phyloP scores from a whole-genome alignment of 2,797 vertebrate genomes.

The Toxotes lorentzi region DNA sequence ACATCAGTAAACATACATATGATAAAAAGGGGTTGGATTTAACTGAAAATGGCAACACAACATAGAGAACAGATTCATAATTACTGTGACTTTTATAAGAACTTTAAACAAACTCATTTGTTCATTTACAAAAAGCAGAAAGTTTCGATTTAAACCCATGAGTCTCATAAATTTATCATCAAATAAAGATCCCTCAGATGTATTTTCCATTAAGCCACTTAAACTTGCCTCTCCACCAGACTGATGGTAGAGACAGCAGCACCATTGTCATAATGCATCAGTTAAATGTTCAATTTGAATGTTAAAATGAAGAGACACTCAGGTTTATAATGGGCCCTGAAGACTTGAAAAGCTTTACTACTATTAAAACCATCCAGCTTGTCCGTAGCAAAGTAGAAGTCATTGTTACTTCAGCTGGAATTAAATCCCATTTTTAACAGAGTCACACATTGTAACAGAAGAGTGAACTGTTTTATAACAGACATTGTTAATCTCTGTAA shows the following conservation, averaged over 20 bases:
- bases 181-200: neutral
- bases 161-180: too few species aligned
- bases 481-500: neutral
- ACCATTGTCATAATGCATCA: neutral
- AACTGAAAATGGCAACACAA: neutral
- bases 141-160: neutral
- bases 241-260: conserved; percentile 7
- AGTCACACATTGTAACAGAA: neutral
- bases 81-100: neutral
- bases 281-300: conserved; percentile 3
- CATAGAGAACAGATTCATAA: neutral
- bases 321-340: conserved; percentile 28
- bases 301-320: conserved; percentile 19
- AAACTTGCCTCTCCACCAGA: conserved; percentile 6
- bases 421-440: conserved; percentile 9
- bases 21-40: neutral
- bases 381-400: neutral
- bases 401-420: neutral
- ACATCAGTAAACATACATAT: neutral
- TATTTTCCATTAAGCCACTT: conserved; percentile 32
- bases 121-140: conserved; percentile 2
- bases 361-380: neutral
- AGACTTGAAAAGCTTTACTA: neutral
- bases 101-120: neutral
- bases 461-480: neutral